These are phyloP conservation scores for Gobio occitaniae DNA, from an alignment of 2,797 vertebrate genomes.

Conservation along the genomic window DNA sequence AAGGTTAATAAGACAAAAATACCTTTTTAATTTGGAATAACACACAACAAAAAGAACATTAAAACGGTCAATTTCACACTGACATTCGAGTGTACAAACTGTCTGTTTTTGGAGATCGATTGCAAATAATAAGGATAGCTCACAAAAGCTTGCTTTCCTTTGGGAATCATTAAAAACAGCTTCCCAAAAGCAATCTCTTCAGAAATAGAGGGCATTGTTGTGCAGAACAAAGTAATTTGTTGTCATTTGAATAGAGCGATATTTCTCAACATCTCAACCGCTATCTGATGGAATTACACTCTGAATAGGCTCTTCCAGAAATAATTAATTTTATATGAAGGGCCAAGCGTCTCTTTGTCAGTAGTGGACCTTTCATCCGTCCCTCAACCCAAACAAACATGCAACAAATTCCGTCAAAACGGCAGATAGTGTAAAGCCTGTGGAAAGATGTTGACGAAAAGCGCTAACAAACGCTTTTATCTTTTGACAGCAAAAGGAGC, in stretches of 20 bases:
- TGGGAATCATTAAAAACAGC: slow-evolving; percentile 19
- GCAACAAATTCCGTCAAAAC: slow-evolving; percentile 26
- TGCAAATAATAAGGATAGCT: slow-evolving; percentile 5
- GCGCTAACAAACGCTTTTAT: not conserved
- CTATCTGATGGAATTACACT: slow-evolving; percentile 11
- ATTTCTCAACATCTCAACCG: slow-evolving; percentile 12
- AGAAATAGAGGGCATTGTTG: slow-evolving; percentile 28
- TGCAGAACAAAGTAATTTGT: slow-evolving; percentile 39
- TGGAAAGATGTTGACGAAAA: not conserved
- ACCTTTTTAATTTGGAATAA: not conserved
- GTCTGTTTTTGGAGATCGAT: not conserved
- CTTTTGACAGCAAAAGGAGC: not conserved
- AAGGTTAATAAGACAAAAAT: not conserved
- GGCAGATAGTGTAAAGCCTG: not conserved
- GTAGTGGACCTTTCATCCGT: slow-evolving; percentile 38
- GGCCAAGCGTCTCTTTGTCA: slow-evolving; percentile 32
- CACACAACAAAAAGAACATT: not conserved
- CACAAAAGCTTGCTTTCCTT: not conserved
- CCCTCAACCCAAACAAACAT: slow-evolving; percentile 34
- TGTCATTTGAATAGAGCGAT: not conserved
- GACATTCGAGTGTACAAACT: not conserved
- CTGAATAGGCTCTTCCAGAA: slow-evolving; percentile 29
- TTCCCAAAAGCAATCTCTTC: slow-evolving; percentile 13
- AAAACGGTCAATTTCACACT: not conserved
- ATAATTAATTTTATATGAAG: slow-evolving; percentile 27